phyloP scores from a whole-genome alignment of 2,888 invertebrate species.

The Cosmorhoe ocellata region DNA sequence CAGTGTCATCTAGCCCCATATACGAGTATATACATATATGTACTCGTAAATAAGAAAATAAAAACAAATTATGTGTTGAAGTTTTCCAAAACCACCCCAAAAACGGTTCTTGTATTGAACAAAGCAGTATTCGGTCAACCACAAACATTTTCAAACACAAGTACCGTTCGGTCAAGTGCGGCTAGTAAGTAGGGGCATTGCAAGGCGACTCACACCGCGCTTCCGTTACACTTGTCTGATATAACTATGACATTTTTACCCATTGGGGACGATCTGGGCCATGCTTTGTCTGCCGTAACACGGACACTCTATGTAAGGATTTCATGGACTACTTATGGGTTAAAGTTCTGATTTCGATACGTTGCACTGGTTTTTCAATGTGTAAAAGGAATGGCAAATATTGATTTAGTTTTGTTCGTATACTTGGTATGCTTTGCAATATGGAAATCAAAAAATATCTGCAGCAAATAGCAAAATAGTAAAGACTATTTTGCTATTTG shows the following conservation, averaged over 20 bases:
- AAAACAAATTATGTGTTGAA: too few relatives aligned
- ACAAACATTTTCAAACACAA: conserved; percentile 1
- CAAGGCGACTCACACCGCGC: conserved; percentile 57
- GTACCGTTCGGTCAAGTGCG: conserved; percentile 7
- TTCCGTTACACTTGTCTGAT: conserved; percentile 78
- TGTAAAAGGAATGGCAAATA: too few relatives aligned
- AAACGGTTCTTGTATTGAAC: neutral
- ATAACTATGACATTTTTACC: conserved; percentile 78
- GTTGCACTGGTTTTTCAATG: conserved; percentile 1
- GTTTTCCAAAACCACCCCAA: neutral
- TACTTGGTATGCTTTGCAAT: too few relatives aligned
- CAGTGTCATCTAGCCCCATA: too few relatives aligned
- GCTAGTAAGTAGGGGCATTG: conserved; percentile 48
- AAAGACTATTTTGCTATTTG: too few relatives aligned
- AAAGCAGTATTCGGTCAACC: conserved; percentile 5
- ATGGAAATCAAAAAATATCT: too few relatives aligned
- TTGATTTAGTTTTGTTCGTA: too few relatives aligned
- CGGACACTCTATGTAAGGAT: conserved; percentile 50
- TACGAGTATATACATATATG: too few relatives aligned
- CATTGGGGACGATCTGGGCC: conserved; percentile 55
- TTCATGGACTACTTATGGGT: conserved; percentile 26
- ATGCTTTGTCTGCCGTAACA: conserved; percentile 45
- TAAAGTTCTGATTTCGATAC: conserved; percentile 14
- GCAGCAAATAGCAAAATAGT: too few relatives aligned
- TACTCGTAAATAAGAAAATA: too few relatives aligned